Evolutionary conservation across 30 jellyfish, hydroid and myxozoan species (phyloP).

Genomic region (Calvadosia cruxmelitensis): DNA sequence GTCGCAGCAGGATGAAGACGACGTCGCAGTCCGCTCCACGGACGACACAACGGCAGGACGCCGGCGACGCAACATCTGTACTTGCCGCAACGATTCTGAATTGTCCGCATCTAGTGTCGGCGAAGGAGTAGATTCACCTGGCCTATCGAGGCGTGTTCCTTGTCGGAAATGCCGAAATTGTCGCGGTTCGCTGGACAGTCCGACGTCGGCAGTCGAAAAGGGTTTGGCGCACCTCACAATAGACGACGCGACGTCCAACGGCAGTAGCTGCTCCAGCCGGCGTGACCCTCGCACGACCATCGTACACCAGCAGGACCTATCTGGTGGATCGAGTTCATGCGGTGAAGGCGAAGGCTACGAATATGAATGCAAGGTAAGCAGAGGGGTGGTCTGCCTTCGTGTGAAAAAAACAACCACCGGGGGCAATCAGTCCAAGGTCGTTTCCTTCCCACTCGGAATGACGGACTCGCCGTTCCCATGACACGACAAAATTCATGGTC

Average conservation of each 20-base stretch:
- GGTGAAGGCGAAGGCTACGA: constrained; percentile 47
- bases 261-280: neutral
- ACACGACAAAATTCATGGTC: too few relatives aligned
- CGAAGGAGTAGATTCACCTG: neutral
- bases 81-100: neutral
- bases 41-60: constrained; percentile 40
- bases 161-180: too few relatives aligned
- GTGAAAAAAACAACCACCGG: too few relatives aligned
- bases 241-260: constrained; percentile 1
- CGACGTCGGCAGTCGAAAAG: neutral
- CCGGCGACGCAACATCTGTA: neutral
- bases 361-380: constrained; percentile 92
- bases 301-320: neutral
- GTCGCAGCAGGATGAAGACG: constrained; percentile 25
- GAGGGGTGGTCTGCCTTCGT: too few relatives aligned
- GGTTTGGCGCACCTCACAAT: neutral
- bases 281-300: neutral
- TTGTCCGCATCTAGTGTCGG: neutral
- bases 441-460: too few relatives aligned
- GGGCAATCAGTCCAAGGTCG: too few relatives aligned
- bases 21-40: constrained; percentile 31
- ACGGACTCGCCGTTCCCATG: too few relatives aligned
- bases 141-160: too few relatives aligned
- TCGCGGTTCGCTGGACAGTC: neutral
- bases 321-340: neutral